phyloP scores from a whole-genome alignment of 1,140 invertebrate species.

The Cephus cinctus region DNA sequence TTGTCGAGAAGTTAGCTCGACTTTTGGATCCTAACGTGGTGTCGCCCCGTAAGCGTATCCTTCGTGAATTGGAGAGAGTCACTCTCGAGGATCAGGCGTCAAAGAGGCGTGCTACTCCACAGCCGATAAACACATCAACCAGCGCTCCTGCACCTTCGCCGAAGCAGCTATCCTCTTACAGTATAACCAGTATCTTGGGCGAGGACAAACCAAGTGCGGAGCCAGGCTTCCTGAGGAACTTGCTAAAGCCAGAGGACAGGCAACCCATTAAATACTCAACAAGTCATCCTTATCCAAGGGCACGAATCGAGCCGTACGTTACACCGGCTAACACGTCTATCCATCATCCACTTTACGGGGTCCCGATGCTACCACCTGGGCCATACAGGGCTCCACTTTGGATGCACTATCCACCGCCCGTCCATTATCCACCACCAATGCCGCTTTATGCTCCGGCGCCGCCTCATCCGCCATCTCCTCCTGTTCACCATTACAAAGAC shows the following conservation, averaged over 20 bases:
- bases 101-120: slow-evolving; percentile 47
- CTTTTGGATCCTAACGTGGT: slow-evolving; percentile 59
- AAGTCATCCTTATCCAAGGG: slow-evolving; percentile 43
- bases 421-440: slow-evolving; percentile 52
- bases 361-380: slow-evolving; percentile 50
- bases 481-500: slow-evolving; percentile 53
- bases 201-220: slow-evolving; percentile 52
- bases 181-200: slow-evolving; percentile 74
- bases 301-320: slow-evolving; percentile 44
- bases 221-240: slow-evolving; percentile 50
- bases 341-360: slow-evolving; percentile 48
- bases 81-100: slow-evolving; percentile 65
- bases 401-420: slow-evolving; percentile 58
- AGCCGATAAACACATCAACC: slow-evolving; percentile 34
- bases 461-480: slow-evolving; percentile 45
- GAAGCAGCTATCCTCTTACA: slow-evolving; percentile 69
- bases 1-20: slow-evolving; percentile 52
- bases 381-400: slow-evolving; percentile 57
- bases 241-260: slow-evolving; percentile 51
- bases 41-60: slow-evolving; percentile 71
- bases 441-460: slow-evolving; percentile 47
- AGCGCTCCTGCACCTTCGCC: slow-evolving; percentile 41
- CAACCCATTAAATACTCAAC: slow-evolving; percentile 50
- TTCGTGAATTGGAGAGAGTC: slow-evolving; percentile 71
- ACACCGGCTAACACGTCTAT: slow-evolving; percentile 40